Base-by-base conservation (phyloP, 1,140 invertebrate genomes). In the Drosophila yakuba region DNA sequence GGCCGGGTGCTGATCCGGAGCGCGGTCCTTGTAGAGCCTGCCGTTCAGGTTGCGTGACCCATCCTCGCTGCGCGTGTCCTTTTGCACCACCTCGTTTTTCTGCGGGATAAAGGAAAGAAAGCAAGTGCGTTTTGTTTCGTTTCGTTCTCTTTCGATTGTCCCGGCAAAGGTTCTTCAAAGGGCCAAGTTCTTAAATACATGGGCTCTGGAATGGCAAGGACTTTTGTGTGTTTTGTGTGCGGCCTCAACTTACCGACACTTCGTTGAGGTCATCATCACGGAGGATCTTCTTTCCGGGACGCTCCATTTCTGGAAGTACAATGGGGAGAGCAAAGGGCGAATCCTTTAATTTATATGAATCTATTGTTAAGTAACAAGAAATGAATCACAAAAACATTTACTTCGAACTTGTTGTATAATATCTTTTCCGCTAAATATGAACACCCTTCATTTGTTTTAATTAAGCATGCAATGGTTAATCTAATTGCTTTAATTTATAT, bases 41-140 rank as follows among this genome's bases (percentile, higher is more conserved):
- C 91, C 91, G 50, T 92, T 92, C 60, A 88, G 90, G 78, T 92
- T 92, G 59, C 91, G 81, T 51, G 83, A 71, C 38, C 91, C 88
- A 57, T 92, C 91, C 64, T 92, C 91, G 57, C 83, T 82, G 10
- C 91, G 91, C 59, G 74, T 90, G 45, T 92, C 91, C 58, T 92
- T 92, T 17, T 80, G 71, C 38, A 84, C 74, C 32, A 84, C 76
- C 54, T 92, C 91, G 58, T 92, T 84, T 56, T 91, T 91, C 91
- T 92, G 63, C n/a, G 36, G n/a, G 28, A 17, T 11, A 20, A 20
- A 20, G 20, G 17, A 51, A 43, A 39, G 17, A 73, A 15, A 28
- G 20, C 3, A 41, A 14, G 20, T 15, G 11, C 7, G n/a, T 47
- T 23, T 41, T 39, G 5, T 39, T 45, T 25, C 11, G 25, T 11